Evolutionary conservation across 1,140 invertebrate genomes (phyloP).

Genomic region (Eumaeus atala): DNA sequence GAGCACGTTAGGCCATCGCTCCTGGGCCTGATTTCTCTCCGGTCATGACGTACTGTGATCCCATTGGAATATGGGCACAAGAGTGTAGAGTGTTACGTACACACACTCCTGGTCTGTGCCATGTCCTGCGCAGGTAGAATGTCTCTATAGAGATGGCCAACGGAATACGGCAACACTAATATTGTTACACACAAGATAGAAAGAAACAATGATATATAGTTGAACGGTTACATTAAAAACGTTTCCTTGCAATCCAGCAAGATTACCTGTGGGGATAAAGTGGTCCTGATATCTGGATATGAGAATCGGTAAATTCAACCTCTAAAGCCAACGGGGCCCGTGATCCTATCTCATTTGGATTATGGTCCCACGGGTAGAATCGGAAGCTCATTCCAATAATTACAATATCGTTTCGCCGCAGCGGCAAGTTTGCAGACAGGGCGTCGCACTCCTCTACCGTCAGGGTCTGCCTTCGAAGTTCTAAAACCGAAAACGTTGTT

Average conservation of each 20-base stretch:
- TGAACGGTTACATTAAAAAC: too few species aligned
- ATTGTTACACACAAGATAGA: too few species aligned
- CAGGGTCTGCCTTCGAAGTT: constrained; percentile 32
- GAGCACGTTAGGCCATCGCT: too few species aligned
- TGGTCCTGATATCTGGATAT: constrained; percentile 29
- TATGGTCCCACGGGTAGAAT: constrained; percentile 38
- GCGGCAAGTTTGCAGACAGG: constrained; percentile 43
- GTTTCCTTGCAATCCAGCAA: not conserved
- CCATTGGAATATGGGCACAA: too few species aligned
- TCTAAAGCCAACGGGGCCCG: constrained; percentile 28
- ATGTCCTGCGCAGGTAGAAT: too few species aligned
- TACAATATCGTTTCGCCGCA: constrained; percentile 30
- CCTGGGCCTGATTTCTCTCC: too few species aligned
- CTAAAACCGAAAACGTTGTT: constrained; percentile 24
- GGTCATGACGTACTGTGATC: too few species aligned
- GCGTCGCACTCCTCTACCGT: constrained; percentile 56
- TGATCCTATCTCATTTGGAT: constrained; percentile 16
- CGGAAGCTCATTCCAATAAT: constrained; percentile 28
- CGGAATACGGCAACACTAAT: too few species aligned
- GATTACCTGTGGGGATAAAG: constrained; percentile 52
- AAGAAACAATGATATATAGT: too few species aligned
- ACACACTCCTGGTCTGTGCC: too few species aligned
- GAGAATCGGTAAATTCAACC: constrained; percentile 27
- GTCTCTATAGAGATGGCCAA: too few species aligned
- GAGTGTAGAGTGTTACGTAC: too few species aligned